A percentile compares a stretch with the other conserved stretches of the same genome.
Conservation (phyloP, 2,113 vertebrate genomes). For the Beaufortia kweichowensis region DNA sequence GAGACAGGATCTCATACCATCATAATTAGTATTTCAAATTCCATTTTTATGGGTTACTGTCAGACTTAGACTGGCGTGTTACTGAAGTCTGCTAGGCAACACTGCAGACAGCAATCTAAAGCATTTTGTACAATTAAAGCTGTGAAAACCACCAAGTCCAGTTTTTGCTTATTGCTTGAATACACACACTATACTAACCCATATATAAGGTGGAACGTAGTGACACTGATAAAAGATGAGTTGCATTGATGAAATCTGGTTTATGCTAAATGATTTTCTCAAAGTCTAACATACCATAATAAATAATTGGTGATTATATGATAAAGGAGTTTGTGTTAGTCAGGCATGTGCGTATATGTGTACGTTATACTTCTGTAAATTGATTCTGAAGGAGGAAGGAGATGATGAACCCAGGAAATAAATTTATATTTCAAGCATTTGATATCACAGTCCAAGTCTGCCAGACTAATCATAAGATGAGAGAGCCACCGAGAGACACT, state of each 20-base stretch:
- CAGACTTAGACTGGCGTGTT: background rate
- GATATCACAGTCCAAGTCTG: conserved; percentile 1
- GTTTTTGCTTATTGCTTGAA: background rate
- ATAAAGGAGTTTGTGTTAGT: background rate
- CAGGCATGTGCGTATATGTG: background rate
- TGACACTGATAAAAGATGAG: no score
- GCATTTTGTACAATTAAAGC: background rate
- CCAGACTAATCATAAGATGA: conserved; percentile 28
- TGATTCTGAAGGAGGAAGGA: background rate
- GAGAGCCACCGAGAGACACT: conserved; percentile 1
- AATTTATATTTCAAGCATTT: conserved; percentile 9
- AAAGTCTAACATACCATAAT: no score
- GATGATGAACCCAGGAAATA: background rate
- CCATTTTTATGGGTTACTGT: background rate
- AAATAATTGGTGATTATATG: no score
- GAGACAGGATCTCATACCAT: conserved; percentile 7
- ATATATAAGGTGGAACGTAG: no score
- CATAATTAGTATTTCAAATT: conserved; percentile 35
- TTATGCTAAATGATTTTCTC: background rate
- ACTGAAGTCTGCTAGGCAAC: conserved; percentile 28
- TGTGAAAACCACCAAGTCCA: background rate
- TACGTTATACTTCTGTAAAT: background rate
- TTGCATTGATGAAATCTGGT: background rate
- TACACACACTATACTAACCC: no score
- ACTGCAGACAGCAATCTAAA: background rate